Evolutionary conservation across 2,888 invertebrate genomes (phyloP).

Genomic region (Saturnia pavonia): DNA sequence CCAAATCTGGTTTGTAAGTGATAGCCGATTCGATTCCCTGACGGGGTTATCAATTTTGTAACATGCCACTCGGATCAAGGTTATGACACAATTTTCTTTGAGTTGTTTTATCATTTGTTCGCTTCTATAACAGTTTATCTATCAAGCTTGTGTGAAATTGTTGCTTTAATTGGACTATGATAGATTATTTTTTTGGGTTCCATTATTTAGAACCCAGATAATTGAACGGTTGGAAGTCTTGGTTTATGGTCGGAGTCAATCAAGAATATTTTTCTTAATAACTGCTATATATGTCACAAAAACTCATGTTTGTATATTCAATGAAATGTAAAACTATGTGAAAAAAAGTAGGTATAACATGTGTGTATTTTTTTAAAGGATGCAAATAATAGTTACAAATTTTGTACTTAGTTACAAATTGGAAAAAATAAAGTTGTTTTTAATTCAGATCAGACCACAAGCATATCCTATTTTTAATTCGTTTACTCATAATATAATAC

Average conservation of each 20-base stretch:
- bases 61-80: conserved; percentile 64
- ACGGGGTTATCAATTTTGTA: conserved; percentile 70
- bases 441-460: neutral
- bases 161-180: neutral
- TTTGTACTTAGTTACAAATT: too few species aligned
- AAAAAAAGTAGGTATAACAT: too few species aligned
- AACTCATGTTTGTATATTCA: too few species aligned
- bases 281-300: too few species aligned
- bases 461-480: neutral
- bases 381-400: too few species aligned
- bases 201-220: neutral
- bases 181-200: neutral
- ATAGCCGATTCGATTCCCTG: conserved; percentile 61
- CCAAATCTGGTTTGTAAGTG: conserved; percentile 56
- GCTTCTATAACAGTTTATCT: neutral
- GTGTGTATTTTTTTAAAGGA: too few species aligned
- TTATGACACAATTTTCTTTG: conserved; percentile 76
- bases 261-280: neutral
- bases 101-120: conserved; percentile 50
- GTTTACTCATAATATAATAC: neutral
- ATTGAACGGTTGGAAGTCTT: neutral
- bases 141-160: conserved; percentile 2
- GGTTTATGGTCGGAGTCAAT: neutral
- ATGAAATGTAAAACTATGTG: too few species aligned
- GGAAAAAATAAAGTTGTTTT: too few species aligned